Conservation (phyloP, 2,888 invertebrate species). For the Gymnosoma rotundatum region DNA sequence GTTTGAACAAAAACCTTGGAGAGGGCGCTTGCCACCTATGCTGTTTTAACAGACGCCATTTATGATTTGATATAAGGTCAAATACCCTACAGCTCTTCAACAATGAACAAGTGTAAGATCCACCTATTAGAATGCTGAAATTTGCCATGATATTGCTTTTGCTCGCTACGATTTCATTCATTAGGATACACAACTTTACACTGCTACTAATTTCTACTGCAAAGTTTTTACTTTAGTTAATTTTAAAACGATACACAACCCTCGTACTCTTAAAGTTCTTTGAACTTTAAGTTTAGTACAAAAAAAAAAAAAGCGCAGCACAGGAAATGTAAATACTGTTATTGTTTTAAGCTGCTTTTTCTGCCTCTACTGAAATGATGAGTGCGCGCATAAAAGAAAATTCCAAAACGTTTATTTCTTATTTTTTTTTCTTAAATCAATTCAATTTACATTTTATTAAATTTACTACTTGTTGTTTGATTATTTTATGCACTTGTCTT, state of each 20-base stretch:
- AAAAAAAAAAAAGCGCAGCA: slow-evolving; percentile 19
- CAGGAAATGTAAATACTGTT: slow-evolving; percentile 69
- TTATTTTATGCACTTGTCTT: slow-evolving; percentile 68
- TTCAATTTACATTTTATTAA: slow-evolving; percentile 62
- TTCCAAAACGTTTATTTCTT: slow-evolving; percentile 63
- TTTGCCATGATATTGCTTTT: no score
- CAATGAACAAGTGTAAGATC: no score
- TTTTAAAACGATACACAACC: background rate
- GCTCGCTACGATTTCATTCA: no score
- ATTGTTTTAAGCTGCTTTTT: slow-evolving; percentile 52
- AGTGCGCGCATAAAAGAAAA: slow-evolving; percentile 42
- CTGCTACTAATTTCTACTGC: no score
- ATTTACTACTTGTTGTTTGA: slow-evolving; percentile 64
- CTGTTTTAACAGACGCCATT: no score
- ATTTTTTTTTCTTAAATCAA: slow-evolving; percentile 2
- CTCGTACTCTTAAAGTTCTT: slow-evolving; percentile 41
- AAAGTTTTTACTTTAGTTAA: no score
- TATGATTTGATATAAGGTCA: no score
- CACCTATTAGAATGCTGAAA: no score
- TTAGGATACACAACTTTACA: no score
- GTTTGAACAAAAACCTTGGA: no score
- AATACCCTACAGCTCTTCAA: no score
- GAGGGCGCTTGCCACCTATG: no score
- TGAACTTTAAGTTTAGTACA: slow-evolving; percentile 36
- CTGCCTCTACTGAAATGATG: slow-evolving; percentile 11